Base-by-base conservation (phyloP, 1,140 invertebrate genomes). In the Daktulosphaira vitifoliae region DNA sequence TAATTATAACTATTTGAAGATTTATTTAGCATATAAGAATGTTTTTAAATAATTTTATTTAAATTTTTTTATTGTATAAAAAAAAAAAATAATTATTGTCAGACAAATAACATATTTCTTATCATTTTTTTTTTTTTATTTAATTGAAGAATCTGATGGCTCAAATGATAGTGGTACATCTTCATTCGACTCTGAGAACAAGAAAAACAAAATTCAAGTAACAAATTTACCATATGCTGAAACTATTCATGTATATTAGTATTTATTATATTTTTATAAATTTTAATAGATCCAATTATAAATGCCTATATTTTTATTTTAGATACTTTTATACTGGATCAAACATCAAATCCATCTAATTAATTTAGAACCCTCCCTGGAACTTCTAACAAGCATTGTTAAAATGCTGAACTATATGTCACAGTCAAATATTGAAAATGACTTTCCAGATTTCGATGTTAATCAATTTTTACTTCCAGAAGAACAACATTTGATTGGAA, bases 141-240 rank as follows among this genome's bases (percentile, higher is more conserved):
- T 46, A 13, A 13, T 29, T 46, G 29, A 9, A 62, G 56, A 62
- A 46, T 62, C 56, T 15, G 56, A 62, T 48, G 56, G 56, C 0
- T 62, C 56, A 6, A 62, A 62, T 46, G 56, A 62, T n/a, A 62
- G 56, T 48, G 56, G 56, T 22, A 62, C 56, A n/a, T 62, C 56
- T 25, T 62, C 56, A n/a, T 62, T 20, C 44, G 42, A 25, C 46
- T 62, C 42, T 33, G 56, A 62, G 22, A 62, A 48, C 20, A 62
- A 62, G 29, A 62, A 62, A 33, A 62, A 22, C 15, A 62, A 62
- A 29, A 20, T 13, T 8, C 23, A 7, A 13, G 18, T 46, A 48
- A 46, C 8, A 26, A 62, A 62, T 7, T 15, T 62, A 22, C 56
- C 56, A 33, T 62, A 20, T 62, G 29, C 44, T 29, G 56, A 62